These are phyloP conservation scores for Entomyzon cyanotis DNA, from an alignment of 2,113 vertebrate species.

Conservation along the genomic window DNA sequence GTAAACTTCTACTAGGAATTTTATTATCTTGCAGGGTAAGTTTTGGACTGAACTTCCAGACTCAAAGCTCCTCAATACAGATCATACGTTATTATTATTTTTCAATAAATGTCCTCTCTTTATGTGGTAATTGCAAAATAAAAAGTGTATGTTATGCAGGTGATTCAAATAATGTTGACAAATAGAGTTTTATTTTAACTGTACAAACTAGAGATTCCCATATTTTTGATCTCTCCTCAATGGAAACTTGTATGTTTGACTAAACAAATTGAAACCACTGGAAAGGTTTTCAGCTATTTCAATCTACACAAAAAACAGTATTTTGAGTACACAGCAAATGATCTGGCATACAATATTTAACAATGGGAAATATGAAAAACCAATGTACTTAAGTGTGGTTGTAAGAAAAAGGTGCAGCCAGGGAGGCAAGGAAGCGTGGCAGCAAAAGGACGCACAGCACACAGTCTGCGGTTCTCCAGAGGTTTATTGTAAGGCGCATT, in stretches of 20 bases:
- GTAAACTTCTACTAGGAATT: background rate
- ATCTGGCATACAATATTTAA: background rate
- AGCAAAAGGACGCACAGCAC: no score
- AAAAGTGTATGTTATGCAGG: background rate
- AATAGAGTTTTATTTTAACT: background rate
- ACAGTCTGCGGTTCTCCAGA: no score
- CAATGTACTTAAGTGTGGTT: background rate
- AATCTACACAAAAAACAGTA: background rate
- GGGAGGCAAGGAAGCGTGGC: no score
- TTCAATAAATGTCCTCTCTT: background rate
- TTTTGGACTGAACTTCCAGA: background rate
- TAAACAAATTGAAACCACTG: background rate
- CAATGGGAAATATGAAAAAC: background rate
- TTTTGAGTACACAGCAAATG: background rate
- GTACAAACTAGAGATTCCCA: rapidly evolving
- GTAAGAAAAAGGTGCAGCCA: no score
- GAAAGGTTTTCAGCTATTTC: background rate
- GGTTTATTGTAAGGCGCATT: no score
- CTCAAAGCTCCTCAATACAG: background rate
- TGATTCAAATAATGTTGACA: background rate
- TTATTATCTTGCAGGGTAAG: background rate
- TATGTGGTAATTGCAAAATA: background rate
- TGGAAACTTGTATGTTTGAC: background rate
- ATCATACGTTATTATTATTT: background rate
- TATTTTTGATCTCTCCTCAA: background rate